Percentiles rank a stretch among this genome's conserved stretches.
Conservation (phyloP, 2,797 vertebrate genomes). For the Sternotherus odoratus region DNA sequence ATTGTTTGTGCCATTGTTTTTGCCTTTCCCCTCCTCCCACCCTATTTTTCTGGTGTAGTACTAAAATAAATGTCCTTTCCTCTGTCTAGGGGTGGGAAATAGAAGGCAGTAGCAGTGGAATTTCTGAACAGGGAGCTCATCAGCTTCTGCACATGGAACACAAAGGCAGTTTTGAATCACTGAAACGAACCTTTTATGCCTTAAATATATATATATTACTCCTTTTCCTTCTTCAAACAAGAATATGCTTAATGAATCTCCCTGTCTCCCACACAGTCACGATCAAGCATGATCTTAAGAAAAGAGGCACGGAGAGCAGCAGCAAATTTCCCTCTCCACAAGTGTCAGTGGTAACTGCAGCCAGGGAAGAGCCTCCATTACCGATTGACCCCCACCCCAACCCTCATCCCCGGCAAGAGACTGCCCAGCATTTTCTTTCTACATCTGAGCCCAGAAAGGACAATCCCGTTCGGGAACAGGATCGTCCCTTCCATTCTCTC, state of each 20-base stretch:
- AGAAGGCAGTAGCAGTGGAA: neutral
- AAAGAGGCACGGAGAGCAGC: neutral
- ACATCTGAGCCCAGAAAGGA: constrained; percentile 46
- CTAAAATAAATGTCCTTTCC: neutral
- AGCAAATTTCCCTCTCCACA: neutral
- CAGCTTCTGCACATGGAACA: neutral
- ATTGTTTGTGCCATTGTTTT: neutral
- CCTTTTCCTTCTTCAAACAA: neutral
- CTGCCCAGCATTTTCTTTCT: constrained; percentile 30
- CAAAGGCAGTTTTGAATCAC: neutral
- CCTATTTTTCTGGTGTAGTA: neutral
- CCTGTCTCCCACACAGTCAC: neutral
- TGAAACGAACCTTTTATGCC: neutral
- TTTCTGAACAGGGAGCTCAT: neutral
- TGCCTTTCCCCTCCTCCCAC: neutral
- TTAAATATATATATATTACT: neutral
- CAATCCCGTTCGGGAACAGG: neutral
- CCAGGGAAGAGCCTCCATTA: neutral
- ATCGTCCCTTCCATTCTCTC: neutral
- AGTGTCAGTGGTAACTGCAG: neutral
- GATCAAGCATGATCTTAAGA: neutral
- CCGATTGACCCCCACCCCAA: neutral
- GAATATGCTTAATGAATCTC: neutral
- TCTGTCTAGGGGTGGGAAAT: neutral
- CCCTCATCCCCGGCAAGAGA: no score